Evolutionary conservation across 2,113 vertebrate genomes (phyloP).

Genomic region (Raja brachyura): DNA sequence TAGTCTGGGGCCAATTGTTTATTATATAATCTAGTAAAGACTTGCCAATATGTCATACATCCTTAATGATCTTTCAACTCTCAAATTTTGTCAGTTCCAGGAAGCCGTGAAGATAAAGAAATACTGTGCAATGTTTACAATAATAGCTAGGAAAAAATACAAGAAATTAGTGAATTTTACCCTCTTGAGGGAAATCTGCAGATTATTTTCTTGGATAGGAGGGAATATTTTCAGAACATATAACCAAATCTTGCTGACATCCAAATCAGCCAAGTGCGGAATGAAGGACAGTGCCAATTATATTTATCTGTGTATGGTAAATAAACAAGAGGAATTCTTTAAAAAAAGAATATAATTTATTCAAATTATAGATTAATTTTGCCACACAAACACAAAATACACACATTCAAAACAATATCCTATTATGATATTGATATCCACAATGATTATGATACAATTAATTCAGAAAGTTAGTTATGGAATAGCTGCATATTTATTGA

Average conservation of each 20-base stretch:
- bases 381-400: conserved; percentile 23
- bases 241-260: too few species aligned
- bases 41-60: too few species aligned
- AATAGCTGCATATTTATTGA: not conserved
- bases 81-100: not conserved
- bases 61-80: too few species aligned
- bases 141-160: not conserved
- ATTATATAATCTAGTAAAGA: too few species aligned
- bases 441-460: not conserved
- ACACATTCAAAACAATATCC: not conserved
- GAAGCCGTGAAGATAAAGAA: not conserved
- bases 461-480: not conserved
- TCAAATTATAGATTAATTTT: conserved; percentile 10
- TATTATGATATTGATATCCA: too few species aligned
- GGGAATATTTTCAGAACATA: too few species aligned
- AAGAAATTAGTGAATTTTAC: not conserved
- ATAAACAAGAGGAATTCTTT: not conserved
- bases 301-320: not conserved
- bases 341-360: conserved; percentile 25
- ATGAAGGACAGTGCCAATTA: not conserved
- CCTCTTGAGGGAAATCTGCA: too few species aligned
- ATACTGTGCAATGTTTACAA: not conserved
- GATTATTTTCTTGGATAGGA: too few species aligned
- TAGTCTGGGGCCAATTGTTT: too few species aligned
- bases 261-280: not conserved